Evolutionary conservation across 1,140 invertebrate species (phyloP).

Genomic region (Drosophila prosaltans): DNA sequence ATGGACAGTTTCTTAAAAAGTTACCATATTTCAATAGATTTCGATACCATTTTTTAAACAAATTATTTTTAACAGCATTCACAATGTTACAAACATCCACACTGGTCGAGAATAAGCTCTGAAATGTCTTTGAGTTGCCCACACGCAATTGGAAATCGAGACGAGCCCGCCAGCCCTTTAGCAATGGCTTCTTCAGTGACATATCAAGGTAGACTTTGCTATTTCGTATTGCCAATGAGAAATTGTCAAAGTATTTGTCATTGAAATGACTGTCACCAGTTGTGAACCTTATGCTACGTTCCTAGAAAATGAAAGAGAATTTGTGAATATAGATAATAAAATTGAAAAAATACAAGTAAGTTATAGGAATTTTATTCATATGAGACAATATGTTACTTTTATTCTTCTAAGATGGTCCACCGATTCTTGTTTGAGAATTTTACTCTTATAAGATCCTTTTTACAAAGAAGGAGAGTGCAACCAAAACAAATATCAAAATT

Average conservation of each 20-base stretch:
- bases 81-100: conserved; percentile 64
- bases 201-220: conserved; percentile 52
- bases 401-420: no score
- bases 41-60: conserved; percentile 62
- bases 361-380: no score
- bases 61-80: conserved; percentile 43
- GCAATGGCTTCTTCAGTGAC: conserved; percentile 40
- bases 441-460: no score
- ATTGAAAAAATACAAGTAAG: no score
- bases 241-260: conserved; percentile 58
- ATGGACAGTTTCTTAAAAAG: conserved; percentile 50
- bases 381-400: no score
- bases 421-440: no score
- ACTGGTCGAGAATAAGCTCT: conserved; percentile 55
- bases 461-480: no score
- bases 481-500: no score
- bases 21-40: conserved; percentile 60
- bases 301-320: conserved; percentile 13
- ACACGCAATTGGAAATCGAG: conserved; percentile 60
- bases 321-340: no score
- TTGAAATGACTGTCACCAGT: conserved; percentile 50
- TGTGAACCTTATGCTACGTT: conserved; percentile 40
- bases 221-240: conserved; percentile 36
- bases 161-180: conserved; percentile 40
- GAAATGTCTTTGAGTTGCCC: conserved; percentile 53